Base-by-base conservation (phyloP, 1,140 invertebrate genomes). In the Philopotamus ludificatus region DNA sequence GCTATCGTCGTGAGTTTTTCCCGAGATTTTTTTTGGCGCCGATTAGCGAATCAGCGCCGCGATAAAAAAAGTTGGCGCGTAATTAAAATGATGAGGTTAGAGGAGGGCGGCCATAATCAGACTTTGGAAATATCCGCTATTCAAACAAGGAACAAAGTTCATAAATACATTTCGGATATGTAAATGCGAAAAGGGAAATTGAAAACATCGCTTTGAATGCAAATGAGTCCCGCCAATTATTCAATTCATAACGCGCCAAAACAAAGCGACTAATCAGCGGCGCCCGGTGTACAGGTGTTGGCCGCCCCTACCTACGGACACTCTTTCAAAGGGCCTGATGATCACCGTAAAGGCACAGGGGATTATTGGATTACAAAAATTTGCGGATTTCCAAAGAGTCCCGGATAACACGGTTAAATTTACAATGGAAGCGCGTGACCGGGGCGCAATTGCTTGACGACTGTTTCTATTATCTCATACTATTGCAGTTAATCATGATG, bases 131-230 rank as follows among this genome's bases (percentile, higher is more conserved):
- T 51, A 59, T 44, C 22, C 34, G 23, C 41, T 20, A 34, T 45
- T 59, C 57, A 34, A 57, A 57, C 22, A 57, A 4, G n/a, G 22
- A 16, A 28, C 53, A 57, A 57, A 62, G 59, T 62, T 62, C 22
- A 44, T 60, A 62, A 49, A 62, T 50, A 50, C 59, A 26, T 50
- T 62, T 49, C 47, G 47, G 22, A 49, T 44, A 26, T 26, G 59
- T 62, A 62, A 50, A 62, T 44, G 20, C 25, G 28, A 57, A 57
- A 51, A 18, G 59, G 59, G 59, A 57, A 57, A 62, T 62, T 62
- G 59, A 62, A 62, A 50, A 62, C 59, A 62, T 15, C 59, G 59
- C 59, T n/a, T 10, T 62, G 59, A 62, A 62, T 62, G 59, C 47
- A 62, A 62, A 62, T 62, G 59, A 62, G 12, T 26, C n/a, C n/a